Evolutionary conservation across 2,888 invertebrate genomes (phyloP), one percentile per base, ranked within the genome.

Genomic region (Choristoneura rosaceana): DNA sequence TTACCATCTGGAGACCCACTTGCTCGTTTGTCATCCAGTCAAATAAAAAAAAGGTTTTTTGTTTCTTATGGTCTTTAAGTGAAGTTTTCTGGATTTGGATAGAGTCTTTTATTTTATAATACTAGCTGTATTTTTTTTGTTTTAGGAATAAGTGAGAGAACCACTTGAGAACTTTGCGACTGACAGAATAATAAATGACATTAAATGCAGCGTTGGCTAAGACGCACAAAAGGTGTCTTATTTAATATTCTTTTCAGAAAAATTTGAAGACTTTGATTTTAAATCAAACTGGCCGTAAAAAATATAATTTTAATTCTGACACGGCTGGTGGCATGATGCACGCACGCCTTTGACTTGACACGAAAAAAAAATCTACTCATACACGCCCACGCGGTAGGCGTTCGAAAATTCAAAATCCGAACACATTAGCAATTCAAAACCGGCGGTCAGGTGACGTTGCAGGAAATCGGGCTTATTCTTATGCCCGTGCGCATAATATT

Each of bases 381-480:
- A 76, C 55, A 82, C 85, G 82, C 91, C 90, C 84, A 90, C 91
- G 80, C 79, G 74, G 81, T 83, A 85, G 84, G 82, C 87, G 87
- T 87, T 89, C 83, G 80, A 82, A 87, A 86, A 86, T 87, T 90
- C 86, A 84, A 91, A 91, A 89, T 89, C 83, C 84, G 84, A 89
- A 81, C 85, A 76, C 87, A 92, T 93, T 93, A 84, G 86, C 87
- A 87, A 87, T 86, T 87, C 86, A 87, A 80, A 79, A 77, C 74
- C 69, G 66, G 79, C 69, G 66, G 79, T 79, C 80, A 79, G 81
- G 82, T 91, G 91, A 92, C 92, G 90, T 88, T 85, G 90, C 91
- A 90, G 89, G 90, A 91, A 90, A 88, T 86, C 83, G 82, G 85
- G 79, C 81, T 82, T 80, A 81, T 80, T 79, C 80, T 80, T 76